These are phyloP conservation scores for Melanaphis sacchari DNA, from an alignment of 1,140 invertebrate species.

Conservation along the genomic window DNA sequence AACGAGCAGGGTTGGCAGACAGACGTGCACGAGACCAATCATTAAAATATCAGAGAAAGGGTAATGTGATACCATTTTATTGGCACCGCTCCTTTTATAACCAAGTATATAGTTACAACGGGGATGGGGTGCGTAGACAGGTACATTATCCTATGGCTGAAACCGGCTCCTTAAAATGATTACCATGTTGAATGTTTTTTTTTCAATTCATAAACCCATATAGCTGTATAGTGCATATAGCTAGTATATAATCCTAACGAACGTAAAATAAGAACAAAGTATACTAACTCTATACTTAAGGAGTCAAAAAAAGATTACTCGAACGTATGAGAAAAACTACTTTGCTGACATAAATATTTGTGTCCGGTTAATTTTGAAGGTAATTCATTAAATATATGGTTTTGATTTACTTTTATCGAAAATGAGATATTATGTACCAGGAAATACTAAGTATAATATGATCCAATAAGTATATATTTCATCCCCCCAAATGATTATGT, in stretches of 20 bases:
- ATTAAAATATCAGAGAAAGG: slow-evolving; percentile 43
- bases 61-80: slow-evolving; percentile 56
- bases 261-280: neutral
- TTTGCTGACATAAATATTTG: neutral
- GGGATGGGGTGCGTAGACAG: slow-evolving; percentile 6
- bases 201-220: slow-evolving; percentile 34
- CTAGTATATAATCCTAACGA: slow-evolving; percentile 3
- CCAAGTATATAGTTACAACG: slow-evolving; percentile 37
- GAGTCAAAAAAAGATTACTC: neutral
- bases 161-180: slow-evolving; percentile 46
- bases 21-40: slow-evolving; percentile 41
- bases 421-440: neutral
- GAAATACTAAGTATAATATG: neutral
- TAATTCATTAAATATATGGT: neutral
- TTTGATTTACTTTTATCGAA: neutral
- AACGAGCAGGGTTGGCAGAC: slow-evolving; percentile 24
- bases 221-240: neutral
- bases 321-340: neutral
- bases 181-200: slow-evolving; percentile 41
- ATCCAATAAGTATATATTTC: neutral
- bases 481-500: neutral
- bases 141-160: slow-evolving; percentile 27
- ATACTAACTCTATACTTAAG: neutral
- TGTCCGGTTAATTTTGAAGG: neutral
- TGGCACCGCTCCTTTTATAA: slow-evolving; percentile 27